Conservation (phyloP, 1,140 invertebrate species). For the Ctenoplectra terminalis region DNA sequence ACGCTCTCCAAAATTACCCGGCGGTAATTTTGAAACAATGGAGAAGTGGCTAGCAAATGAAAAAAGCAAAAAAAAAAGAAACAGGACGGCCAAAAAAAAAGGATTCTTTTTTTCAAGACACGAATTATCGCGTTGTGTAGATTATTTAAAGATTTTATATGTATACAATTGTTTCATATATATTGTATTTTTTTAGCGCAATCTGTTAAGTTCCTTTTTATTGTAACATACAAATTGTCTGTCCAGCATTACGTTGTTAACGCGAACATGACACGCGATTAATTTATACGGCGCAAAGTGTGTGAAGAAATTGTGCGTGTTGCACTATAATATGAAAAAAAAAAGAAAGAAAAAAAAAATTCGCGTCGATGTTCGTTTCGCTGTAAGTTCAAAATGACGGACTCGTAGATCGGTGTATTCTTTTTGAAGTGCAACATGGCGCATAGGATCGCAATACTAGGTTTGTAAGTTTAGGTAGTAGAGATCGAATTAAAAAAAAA, state of each 20-base stretch:
- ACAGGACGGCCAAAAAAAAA: slow-evolving; percentile 22
- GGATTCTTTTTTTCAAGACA: background rate
- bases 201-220: slow-evolving; percentile 76
- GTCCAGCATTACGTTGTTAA: slow-evolving; percentile 63
- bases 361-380: background rate
- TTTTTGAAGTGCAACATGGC: slow-evolving; percentile 34
- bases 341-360: background rate
- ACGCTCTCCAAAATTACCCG: slow-evolving; percentile 74
- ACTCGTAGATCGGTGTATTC: too few species aligned
- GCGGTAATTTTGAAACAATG: slow-evolving; percentile 66
- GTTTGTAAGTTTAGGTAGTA: slow-evolving; percentile 50
- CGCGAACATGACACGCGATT: slow-evolving; percentile 61
- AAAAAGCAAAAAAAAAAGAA: slow-evolving; percentile 19
- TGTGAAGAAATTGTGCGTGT: background rate
- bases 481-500: slow-evolving; percentile 50
- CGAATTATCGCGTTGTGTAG: slow-evolving; percentile 68
- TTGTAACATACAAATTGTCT: slow-evolving; percentile 73
- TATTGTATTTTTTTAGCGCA: slow-evolving; percentile 78
- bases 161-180: slow-evolving; percentile 74
- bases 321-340: too few species aligned
- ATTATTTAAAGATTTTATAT: slow-evolving; percentile 77
- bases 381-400: too few species aligned
- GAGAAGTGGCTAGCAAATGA: slow-evolving; percentile 62
- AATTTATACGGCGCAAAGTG: slow-evolving; percentile 59
- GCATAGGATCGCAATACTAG: slow-evolving; percentile 59